Percentiles rank a stretch among this genome's conserved stretches.
Conservation (phyloP, 2,797 vertebrate genomes). For the Botia almorhae region DNA sequence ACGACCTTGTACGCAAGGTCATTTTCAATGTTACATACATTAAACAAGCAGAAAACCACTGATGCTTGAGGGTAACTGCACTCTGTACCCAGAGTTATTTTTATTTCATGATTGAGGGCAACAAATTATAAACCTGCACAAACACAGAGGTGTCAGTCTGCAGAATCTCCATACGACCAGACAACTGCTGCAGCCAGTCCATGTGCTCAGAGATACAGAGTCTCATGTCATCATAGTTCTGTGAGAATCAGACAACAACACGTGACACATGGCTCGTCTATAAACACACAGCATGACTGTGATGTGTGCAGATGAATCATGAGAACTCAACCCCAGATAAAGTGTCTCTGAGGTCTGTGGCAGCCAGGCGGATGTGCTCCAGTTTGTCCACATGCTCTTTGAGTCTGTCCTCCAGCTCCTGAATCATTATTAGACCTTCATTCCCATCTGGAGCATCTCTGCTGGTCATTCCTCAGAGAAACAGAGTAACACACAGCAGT, state of each 20-base stretch:
- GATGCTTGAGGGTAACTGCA: too few species aligned
- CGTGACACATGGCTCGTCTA: not conserved
- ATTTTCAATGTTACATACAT: not conserved
- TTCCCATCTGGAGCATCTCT: slow-evolving; percentile 53
- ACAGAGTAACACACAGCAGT: not conserved
- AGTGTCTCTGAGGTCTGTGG: slow-evolving; percentile 73
- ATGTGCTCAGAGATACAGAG: slow-evolving; percentile 76
- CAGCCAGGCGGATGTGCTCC: slow-evolving; percentile 78
- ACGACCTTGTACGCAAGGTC: too few species aligned
- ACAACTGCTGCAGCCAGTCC: slow-evolving; percentile 76
- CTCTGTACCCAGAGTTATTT: too few species aligned
- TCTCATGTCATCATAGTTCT: slow-evolving; percentile 72
- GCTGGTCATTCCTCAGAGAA: not conserved
- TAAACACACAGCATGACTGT: slow-evolving; percentile 1
- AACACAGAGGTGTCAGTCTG: slow-evolving; percentile 80
- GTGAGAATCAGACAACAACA: slow-evolving; percentile 30
- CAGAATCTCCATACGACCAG: slow-evolving; percentile 77
- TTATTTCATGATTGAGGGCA: not conserved
- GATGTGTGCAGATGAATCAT: not conserved
- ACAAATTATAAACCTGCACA: slow-evolving; percentile 73
- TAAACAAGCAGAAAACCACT: not conserved
- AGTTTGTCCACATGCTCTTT: slow-evolving; percentile 81
- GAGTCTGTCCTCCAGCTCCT: slow-evolving; percentile 78
- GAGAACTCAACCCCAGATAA: slow-evolving; percentile 66
- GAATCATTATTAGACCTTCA: slow-evolving; percentile 82